Conservation (phyloP, 92 coral and sea anemone genomes). For the Phenganax stokvisi region DNA sequence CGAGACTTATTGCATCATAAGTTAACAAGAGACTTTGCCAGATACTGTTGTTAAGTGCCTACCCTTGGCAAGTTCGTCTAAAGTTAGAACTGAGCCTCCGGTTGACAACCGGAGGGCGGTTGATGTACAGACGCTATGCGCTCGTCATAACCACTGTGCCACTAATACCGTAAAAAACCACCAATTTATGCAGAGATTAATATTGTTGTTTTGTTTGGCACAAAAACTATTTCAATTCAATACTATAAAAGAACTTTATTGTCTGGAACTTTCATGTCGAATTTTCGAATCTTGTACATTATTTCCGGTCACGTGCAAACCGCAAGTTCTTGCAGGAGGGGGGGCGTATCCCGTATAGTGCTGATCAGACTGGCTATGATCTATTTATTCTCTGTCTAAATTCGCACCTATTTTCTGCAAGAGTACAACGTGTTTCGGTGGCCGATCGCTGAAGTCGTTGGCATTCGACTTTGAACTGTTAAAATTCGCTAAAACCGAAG, state of each 20-base stretch:
- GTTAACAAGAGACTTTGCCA: too few relatives aligned
- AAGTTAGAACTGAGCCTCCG: too few relatives aligned
- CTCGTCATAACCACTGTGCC: too few relatives aligned
- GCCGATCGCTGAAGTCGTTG: not conserved
- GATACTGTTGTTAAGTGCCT: too few relatives aligned
- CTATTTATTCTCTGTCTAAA: conserved; percentile 26
- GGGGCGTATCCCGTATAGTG: conserved; percentile 22
- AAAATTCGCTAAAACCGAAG: not conserved
- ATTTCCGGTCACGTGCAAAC: conserved; percentile 13
- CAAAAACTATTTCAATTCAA: not conserved
- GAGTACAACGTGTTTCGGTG: conserved; percentile 11
- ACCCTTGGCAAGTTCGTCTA: too few relatives aligned
- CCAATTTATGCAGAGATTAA: not conserved
- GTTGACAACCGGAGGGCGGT: too few relatives aligned
- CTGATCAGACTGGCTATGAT: conserved; percentile 4
- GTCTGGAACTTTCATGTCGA: not conserved
- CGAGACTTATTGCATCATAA: too few relatives aligned
- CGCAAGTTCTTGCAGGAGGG: conserved; percentile 24
- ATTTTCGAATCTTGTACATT: not conserved
- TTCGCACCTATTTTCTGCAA: conserved; percentile 29
- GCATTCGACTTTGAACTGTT: not conserved
- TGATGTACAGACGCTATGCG: too few relatives aligned
- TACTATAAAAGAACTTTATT: not conserved
- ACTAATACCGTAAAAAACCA: too few relatives aligned
- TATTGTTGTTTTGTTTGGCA: too few relatives aligned